Base-by-base conservation (phyloP, 2,888 invertebrate genomes). In the Phania funesta region DNA sequence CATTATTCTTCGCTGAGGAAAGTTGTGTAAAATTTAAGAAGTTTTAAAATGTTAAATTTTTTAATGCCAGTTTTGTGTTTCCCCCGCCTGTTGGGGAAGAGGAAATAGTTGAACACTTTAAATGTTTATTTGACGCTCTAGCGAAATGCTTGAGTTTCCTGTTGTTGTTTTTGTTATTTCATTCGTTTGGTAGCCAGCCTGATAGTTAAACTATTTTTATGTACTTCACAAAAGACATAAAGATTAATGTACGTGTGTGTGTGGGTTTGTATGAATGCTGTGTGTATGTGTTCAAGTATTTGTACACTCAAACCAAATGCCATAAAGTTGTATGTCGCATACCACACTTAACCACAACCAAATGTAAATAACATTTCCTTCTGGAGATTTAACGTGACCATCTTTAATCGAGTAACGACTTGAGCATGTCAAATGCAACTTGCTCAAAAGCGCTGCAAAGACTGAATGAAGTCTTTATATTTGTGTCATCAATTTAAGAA, bases 81-180 rank as follows among this genome's bases (percentile, higher is more conserved):
- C 3, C 26, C 9, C 50, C 46, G n/a, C 1, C 16, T 6, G 8
- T 24, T 35, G 20, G 46, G 62, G 38, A 44, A 41, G 29, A 18
- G n/a, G 0, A 62, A 22, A 68, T 41, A 77, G 52, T 68, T 77
- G n/a, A 76, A 41, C 52, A 60, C 50, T 68, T 76, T 24, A 76
- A 68, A 54, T 60, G 16, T 62, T 35, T 67, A 58, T 67, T 75
- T 67, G 65, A 64, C 74, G 65, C 64, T 56, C 46, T 35, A 56
- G 2, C 16, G 54, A 56, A 54, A 35, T 65, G 44, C 38, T 13
- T 52, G 22, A 4, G 32, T 4, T 70, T 56, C 9, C 6, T n/a
- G 7, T 7, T 9, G 8, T 70, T 32, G 4, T 48, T 18, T 70
- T 35, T 35, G 16, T 24, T 32, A 16, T 71, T 60, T 44, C n/a